Percentiles rank a stretch among this genome's conserved stretches.
These are phyloP conservation scores for Philaenus spumarius DNA, from an alignment of 1,140 invertebrate genomes.

Conservation along the genomic window DNA sequence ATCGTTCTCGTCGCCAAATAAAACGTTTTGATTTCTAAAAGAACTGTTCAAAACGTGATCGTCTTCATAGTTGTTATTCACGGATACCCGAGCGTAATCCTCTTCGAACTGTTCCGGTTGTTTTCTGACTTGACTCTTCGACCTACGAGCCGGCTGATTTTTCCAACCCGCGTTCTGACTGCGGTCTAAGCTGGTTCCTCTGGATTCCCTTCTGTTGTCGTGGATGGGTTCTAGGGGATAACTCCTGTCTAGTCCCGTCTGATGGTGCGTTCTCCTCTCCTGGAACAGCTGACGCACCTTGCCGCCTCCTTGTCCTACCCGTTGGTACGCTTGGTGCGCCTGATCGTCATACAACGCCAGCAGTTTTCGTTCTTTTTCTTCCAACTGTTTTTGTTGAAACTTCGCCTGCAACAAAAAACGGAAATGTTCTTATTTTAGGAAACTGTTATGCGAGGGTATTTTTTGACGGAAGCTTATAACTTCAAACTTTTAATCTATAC, in stretches of 20 bases:
- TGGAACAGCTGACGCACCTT: conserved; percentile 22
- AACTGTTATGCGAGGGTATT: no score
- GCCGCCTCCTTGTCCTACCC: conserved; percentile 19
- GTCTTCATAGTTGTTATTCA: not conserved
- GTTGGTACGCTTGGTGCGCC: conserved; percentile 30
- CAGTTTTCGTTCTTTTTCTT: conserved; percentile 34
- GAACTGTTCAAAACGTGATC: no score
- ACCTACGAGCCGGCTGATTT: not conserved
- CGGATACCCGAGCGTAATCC: no score
- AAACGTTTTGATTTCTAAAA: no score
- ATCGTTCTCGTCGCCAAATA: conserved; percentile 16
- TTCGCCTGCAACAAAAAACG: conserved; percentile 30
- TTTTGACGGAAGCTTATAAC: no score
- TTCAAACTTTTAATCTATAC: no score
- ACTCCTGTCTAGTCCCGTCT: conserved; percentile 63
- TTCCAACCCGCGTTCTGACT: not conserved
- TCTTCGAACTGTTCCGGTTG: no score
- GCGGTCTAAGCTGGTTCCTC: conserved; percentile 31
- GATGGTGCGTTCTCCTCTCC: conserved; percentile 32
- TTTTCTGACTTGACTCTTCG: conserved; percentile 1
- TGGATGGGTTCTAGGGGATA: conserved; percentile 67
- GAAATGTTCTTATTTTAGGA: no score
- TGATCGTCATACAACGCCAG: conserved; percentile 33
- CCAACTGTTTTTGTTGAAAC: conserved; percentile 34
- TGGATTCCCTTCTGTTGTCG: conserved; percentile 31